Percentiles rank a stretch among this genome's conserved stretches.
phyloP scores from a whole-genome alignment of 2,888 invertebrate species.

The Schrankia costaestrigalis region DNA sequence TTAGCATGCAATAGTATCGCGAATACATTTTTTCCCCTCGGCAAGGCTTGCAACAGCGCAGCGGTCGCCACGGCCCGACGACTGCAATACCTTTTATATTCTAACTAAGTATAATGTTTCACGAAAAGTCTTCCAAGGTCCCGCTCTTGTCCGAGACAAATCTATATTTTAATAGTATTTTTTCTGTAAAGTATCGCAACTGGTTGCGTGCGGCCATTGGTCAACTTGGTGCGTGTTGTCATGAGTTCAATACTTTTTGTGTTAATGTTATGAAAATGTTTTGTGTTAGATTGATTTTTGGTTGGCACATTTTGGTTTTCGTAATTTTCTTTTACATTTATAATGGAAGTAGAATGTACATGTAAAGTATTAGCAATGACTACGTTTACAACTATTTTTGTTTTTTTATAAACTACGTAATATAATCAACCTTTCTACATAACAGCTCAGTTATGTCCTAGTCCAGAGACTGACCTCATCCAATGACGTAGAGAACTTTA shows the following conservation, averaged over 20 bases:
- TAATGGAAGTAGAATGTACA: too few relatives aligned
- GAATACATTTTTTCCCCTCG: slow-evolving; percentile 45
- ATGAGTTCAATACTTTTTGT: slow-evolving; percentile 13
- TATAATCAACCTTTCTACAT: too few relatives aligned
- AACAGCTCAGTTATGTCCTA: too few relatives aligned
- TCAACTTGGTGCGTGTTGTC: slow-evolving; percentile 56
- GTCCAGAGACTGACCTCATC: too few relatives aligned
- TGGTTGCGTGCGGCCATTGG: slow-evolving; percentile 56
- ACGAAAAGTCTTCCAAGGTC: slow-evolving; percentile 66
- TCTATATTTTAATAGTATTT: slow-evolving; percentile 61
- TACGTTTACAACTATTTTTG: too few relatives aligned
- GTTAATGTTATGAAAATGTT: slow-evolving; percentile 13
- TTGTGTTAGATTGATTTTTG: slow-evolving; percentile 1
- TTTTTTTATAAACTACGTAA: too few relatives aligned
- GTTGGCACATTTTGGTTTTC: not conserved
- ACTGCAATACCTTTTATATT: slow-evolving; percentile 53
- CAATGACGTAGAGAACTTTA: too few relatives aligned
- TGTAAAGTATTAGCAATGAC: too few relatives aligned
- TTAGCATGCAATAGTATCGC: slow-evolving; percentile 48
- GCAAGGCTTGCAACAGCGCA: slow-evolving; percentile 34
- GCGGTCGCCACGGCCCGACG: slow-evolving; percentile 53
- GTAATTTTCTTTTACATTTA: too few relatives aligned
- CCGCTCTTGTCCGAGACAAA: slow-evolving; percentile 66
- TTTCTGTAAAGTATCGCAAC: slow-evolving; percentile 48
- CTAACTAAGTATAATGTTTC: slow-evolving; percentile 42